Base-by-base conservation (phyloP, 2,113 vertebrate genomes). In the Lasiurus cinereus region DNA sequence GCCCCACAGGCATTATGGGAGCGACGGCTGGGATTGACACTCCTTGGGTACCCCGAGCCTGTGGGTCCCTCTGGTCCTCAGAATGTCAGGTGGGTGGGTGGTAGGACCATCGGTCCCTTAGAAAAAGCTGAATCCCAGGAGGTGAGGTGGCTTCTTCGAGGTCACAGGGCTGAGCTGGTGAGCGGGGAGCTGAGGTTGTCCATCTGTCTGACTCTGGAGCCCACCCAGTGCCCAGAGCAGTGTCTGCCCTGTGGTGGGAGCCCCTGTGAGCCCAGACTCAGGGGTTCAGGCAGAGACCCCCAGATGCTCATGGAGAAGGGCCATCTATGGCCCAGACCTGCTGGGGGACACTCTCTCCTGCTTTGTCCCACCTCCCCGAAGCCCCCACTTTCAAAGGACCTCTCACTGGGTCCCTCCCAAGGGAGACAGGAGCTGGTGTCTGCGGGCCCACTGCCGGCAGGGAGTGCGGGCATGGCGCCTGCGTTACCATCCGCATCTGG, bases 401-500 rank as follows among this genome's bases (percentile, higher is more conserved):
- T 46, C 69, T 85, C 31, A n/a, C 56, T 59, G 1, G 56, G 31
- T 39, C 50, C 79, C 10, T 73, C 12, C 29, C 31, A 39, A 43
- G 36, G 36, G 3, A 43, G 72, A 14, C 36, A 73, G 33, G 83
- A 5, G 4, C 8, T 15, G 0, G 1, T 83, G 14, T 59, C 21
- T 16, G 2, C 31, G 12, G 67, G 31, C 59, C 95, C 7, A 0
- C 29, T 8, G 48, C 96, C 27, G 64, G 69, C 69, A 54, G 27
- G 56, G 96, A 96, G 74, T 5, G 46, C 1, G 59, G 83, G 89
- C 84, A 84, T 69, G 92, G 91, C 48, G 21, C 82, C 76, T 39
- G 39, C 77, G 95, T 95, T 93, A 93, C 92, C 85, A 64, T 88
- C 92, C 12, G 4, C 64, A 64, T 82, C 87, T 90, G 92, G 94